phyloP scores from a whole-genome alignment of 2,797 vertebrate species.

The Melanotaenia trifasciata region DNA sequence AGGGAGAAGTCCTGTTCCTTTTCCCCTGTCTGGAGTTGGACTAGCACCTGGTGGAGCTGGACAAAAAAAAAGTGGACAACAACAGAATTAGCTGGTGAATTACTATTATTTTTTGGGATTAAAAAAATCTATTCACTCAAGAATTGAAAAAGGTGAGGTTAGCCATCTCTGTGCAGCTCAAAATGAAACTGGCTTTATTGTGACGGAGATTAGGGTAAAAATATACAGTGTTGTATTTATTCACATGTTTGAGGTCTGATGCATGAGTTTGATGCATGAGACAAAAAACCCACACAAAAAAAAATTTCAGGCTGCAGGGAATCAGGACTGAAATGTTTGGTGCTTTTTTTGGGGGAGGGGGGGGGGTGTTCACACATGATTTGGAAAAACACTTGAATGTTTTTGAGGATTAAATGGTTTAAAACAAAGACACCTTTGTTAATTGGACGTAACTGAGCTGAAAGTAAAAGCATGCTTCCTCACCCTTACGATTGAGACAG shows the following conservation, averaged over 20 bases:
- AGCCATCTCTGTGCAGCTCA: neutral
- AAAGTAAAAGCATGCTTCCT: slow-evolving; percentile 39
- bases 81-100: neutral
- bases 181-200: neutral
- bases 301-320: slow-evolving; percentile 11
- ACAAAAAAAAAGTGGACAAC: neutral
- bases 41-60: slow-evolving; percentile 98
- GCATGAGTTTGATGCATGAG: neutral
- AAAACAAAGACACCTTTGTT: slow-evolving; percentile 76
- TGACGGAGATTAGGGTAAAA: neutral
- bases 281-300: neutral
- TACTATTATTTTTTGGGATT: slow-evolving; percentile 1
- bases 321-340: slow-evolving; percentile 24
- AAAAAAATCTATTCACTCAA: slow-evolving; percentile 7
- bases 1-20: slow-evolving; percentile 96
- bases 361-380: slow-evolving; percentile 21
- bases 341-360: slow-evolving; percentile 21
- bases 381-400: slow-evolving; percentile 39
- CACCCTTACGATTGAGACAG: slow-evolving; percentile 16
- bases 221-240: neutral
- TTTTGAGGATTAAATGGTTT: slow-evolving; percentile 67
- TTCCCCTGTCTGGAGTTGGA: slow-evolving; percentile 95
- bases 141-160: slow-evolving; percentile 16
- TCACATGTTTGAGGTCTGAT: slow-evolving; percentile 9
- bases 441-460: slow-evolving; percentile 56